Evolutionary conservation across 2,888 invertebrate genomes (phyloP).

Genomic region (Idaea aversata): DNA sequence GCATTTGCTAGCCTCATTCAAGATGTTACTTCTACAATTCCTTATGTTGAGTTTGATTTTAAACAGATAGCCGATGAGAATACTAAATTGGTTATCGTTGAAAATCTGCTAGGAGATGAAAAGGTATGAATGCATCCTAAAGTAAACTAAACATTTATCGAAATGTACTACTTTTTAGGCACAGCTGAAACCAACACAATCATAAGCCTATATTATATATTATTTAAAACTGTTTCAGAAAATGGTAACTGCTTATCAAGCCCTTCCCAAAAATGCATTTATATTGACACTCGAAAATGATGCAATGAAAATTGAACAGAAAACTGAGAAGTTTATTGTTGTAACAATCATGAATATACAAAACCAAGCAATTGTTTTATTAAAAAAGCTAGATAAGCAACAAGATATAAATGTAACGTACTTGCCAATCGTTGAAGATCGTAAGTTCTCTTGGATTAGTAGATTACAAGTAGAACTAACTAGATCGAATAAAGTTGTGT

Average conservation of each 20-base stretch:
- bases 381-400: constrained; percentile 35
- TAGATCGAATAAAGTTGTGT: constrained; percentile 39
- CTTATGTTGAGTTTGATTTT: constrained; percentile 22
- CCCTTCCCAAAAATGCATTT: constrained; percentile 38
- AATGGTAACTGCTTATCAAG: constrained; percentile 35
- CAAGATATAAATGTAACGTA: constrained; percentile 31
- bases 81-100: constrained; percentile 39
- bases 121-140: constrained; percentile 31
- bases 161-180: too few relatives aligned
- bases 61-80: constrained; percentile 22
- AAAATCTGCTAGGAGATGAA: constrained; percentile 40
- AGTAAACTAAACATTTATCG: too few relatives aligned
- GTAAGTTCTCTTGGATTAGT: constrained; percentile 47
- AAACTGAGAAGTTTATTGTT: constrained; percentile 38
- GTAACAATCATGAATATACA: constrained; percentile 45
- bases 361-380: constrained; percentile 40
- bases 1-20: constrained; percentile 29
- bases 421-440: constrained; percentile 42
- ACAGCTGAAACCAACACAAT: too few relatives aligned
- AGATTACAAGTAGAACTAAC: constrained; percentile 42
- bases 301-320: constrained; percentile 32
- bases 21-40: constrained; percentile 26
- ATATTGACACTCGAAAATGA: constrained; percentile 43
- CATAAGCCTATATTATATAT: too few relatives aligned
- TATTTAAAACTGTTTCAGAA: constrained; percentile 38